Base-by-base conservation (phyloP, 2,888 invertebrate species). In the Latrodectus elegans region DNA sequence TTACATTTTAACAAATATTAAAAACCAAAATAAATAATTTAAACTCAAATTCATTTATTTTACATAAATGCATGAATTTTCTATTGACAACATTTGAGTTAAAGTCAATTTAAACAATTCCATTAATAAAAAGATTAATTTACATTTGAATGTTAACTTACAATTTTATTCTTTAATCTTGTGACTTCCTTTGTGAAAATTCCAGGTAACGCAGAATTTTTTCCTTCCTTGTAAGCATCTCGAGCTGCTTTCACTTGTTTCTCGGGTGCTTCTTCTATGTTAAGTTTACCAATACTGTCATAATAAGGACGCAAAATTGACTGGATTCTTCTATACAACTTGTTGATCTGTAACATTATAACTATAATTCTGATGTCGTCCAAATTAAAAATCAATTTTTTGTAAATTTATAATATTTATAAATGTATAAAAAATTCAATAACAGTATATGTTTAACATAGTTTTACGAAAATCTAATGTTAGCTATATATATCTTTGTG, bases 221-320 rank as follows among this genome's bases (percentile, higher is more conserved):
- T 74, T 1, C 81, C 88, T 65, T 88, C 88, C 15, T 49, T 73
- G 26, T 88, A 88, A 14, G 88, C 88, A 9, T 81, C 74, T 8
- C 74, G 55, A 0, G 88, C 88, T n/a, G 8, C 51, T 49, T 72
- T 52, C 0, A 89, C 15, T 26, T 89, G 89, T 0, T 76, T 67
- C 14, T 86, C 86, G 0, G 84, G 77, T 2, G 79, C 83, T 79
- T 86, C 73, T 52, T 83, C 87, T 8, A 89, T 76, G 51, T 89
- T 81, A 22, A 89, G n/a, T 14, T 67, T 75, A 1, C 89, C 89
- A 15, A 89, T 86, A 26, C 71, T 72, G 22, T 86, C 83, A 51
- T 89, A 86, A 51, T 84, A 89, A 0, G 77, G 80, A 6, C 89
- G 17, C 6, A 87, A 26, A 10, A 89, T 68, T 0, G 79, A 86